A percentile compares a stretch with the other conserved stretches of the same genome.
phyloP scores from a whole-genome alignment of 2,888 invertebrate species.

The Mayetiola destructor region DNA sequence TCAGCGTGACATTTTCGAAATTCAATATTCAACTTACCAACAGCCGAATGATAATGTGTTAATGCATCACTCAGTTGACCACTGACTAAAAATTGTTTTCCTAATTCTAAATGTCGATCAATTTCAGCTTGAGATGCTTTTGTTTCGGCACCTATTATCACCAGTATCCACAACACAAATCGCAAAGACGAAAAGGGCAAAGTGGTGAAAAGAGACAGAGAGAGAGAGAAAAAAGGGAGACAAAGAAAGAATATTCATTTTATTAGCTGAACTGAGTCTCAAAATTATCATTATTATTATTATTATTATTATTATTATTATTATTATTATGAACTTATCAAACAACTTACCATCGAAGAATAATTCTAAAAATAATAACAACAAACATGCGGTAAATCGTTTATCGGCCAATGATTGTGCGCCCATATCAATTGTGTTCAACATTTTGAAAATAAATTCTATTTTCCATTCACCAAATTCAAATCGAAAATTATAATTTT shows the following conservation, averaged over 20 bases:
- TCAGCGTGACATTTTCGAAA: slow-evolving; percentile 17
- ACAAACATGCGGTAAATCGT: slow-evolving; percentile 50
- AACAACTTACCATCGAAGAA: slow-evolving; percentile 48
- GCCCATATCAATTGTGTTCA: slow-evolving; percentile 40
- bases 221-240: too few relatives aligned
- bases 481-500: too few relatives aligned
- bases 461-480: too few relatives aligned
- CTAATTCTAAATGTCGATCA: slow-evolving; percentile 85
- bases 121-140: slow-evolving; percentile 58
- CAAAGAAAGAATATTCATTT: too few relatives aligned
- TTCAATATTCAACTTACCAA: slow-evolving; percentile 48
- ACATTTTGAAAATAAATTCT: too few relatives aligned
- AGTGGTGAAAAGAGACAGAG: too few relatives aligned
- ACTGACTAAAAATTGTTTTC: slow-evolving; percentile 76
- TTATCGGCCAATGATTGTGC: slow-evolving; percentile 40
- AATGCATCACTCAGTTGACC: slow-evolving; percentile 93
- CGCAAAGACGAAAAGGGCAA: too few relatives aligned
- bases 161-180: neutral
- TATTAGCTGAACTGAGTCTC: neutral
- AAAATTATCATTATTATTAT: neutral
- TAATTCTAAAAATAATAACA: slow-evolving; percentile 51
- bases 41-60: slow-evolving; percentile 94
- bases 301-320: too few relatives aligned
- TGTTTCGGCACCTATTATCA: slow-evolving; percentile 45
- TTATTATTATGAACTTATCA: too few relatives aligned